Base-by-base conservation (phyloP, 2,797 vertebrate species). In the Acanthis flammea region DNA sequence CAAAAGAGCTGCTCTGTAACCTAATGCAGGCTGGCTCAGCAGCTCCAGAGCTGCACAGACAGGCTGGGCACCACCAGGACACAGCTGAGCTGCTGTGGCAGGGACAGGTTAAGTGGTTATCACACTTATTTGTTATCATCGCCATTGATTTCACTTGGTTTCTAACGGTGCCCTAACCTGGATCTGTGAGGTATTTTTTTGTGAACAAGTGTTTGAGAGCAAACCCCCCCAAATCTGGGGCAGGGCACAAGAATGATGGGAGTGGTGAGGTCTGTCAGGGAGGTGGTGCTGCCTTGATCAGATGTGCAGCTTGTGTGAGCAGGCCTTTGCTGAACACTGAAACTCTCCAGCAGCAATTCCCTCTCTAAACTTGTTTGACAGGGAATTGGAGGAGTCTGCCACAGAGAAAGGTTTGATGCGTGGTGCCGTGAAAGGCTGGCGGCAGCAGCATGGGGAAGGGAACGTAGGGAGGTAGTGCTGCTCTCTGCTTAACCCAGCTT, bases 341-440 rank as follows among this genome's bases (percentile, higher is more conserved):
- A 88, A 74, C 84, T 85, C 84, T 85, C 57, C 48, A 7, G 84
- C 75, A 91, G 73, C 68, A 50, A 19, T 91, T 67, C 74, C 42
- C 37, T 53, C 71, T 89, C 65, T 71, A 28, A 93, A 94, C 84
- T 95, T 80, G 90, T 92, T 79, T 91, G 86, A 44, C 74, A 65
- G 80, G 74, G 88, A 71, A 12, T 5, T 58, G 78, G 83, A 86
- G 80, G 72, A 91, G 74, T 65, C 84, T 94, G 84, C 60, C 65
- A 16, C 61, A 37, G 61, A 33, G 66, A 21, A 65, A 24, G 61
- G 51, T 50, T 81, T 37, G 60, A 5, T 89, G 25, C 0, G 4
- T 1, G 8, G 41, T 27, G 70, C 35, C 0, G 4, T 0, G 15
- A 72, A 66, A 27, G 0, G 10, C 67, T 73, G 92, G 72, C 7